Percentiles rank a stretch among this genome's conserved stretches.
Conservation (phyloP, 2,113 vertebrate species). For the Gila orcuttii region DNA sequence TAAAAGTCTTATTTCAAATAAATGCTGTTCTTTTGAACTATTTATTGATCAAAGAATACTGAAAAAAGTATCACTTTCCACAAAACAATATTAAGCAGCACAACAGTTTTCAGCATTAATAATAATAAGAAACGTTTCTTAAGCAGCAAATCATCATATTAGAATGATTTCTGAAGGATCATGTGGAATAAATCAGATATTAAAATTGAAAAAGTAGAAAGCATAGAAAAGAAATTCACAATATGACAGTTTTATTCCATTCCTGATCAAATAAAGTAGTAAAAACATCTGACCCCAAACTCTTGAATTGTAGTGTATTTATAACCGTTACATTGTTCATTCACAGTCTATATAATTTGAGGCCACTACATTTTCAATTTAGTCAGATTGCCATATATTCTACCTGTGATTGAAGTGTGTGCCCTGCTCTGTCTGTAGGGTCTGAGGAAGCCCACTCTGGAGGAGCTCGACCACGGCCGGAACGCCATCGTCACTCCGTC, state of each 20-base stretch:
- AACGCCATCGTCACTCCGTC: conserved; percentile 78
- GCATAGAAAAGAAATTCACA: too few relatives aligned
- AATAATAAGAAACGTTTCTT: too few relatives aligned
- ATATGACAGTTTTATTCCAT: not conserved
- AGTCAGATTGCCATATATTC: not conserved
- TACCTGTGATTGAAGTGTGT: not conserved
- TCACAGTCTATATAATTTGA: not conserved
- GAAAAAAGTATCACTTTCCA: too few relatives aligned
- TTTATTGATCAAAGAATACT: too few relatives aligned
- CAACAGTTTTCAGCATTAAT: too few relatives aligned
- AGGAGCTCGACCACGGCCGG: conserved; percentile 77
- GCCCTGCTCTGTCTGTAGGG: conserved; percentile 65
- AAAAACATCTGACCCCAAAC: not conserved
- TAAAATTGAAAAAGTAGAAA: not conserved
- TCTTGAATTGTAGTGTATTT: not conserved
- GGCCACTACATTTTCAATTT: not conserved
- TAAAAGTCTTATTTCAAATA: not conserved
- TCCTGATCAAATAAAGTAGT: not conserved
- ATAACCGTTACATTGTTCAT: not conserved
- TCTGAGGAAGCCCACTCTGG: conserved; percentile 78
- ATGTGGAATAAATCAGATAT: not conserved
- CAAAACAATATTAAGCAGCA: too few relatives aligned
- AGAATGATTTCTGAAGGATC: not conserved
- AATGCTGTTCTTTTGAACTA: not conserved
- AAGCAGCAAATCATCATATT: too few relatives aligned